Conservation (phyloP, 1,140 invertebrate genomes). For the Conus ventricosus region DNA sequence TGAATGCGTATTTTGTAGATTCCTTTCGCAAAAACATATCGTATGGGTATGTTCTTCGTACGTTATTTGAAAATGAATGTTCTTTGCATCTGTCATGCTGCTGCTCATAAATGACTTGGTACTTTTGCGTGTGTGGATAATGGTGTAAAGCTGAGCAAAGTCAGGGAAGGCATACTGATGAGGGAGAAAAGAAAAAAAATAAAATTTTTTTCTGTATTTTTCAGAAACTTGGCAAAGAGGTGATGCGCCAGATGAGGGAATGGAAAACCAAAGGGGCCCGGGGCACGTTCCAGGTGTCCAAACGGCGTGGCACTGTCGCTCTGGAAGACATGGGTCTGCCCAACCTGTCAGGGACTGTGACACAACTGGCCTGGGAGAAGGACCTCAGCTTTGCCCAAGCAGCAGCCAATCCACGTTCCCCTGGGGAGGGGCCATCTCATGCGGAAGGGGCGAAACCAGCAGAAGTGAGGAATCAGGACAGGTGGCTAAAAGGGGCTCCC, state of each 20-base stretch:
- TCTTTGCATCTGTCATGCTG: too few relatives aligned
- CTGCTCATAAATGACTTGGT: too few relatives aligned
- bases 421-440: neutral
- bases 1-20: too few relatives aligned
- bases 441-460: neutral
- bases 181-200: too few relatives aligned
- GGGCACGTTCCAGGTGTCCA: neutral
- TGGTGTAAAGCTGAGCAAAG: too few relatives aligned
- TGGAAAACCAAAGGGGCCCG: slow-evolving; percentile 49
- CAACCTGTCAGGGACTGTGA: slow-evolving; percentile 53
- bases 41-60: too few relatives aligned
- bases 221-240: slow-evolving; percentile 64
- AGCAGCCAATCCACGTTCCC: slow-evolving; percentile 38
- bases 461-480: too few relatives aligned
- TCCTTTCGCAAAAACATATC: too few relatives aligned
- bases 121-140: too few relatives aligned
- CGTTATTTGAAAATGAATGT: too few relatives aligned
- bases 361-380: slow-evolving; percentile 71
- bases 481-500: neutral
- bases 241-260: slow-evolving; percentile 58
- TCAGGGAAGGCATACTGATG: too few relatives aligned
- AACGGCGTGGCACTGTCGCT: slow-evolving; percentile 15
- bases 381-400: slow-evolving; percentile 69
- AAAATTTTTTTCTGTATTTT: slow-evolving; percentile 11
- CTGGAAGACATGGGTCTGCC: slow-evolving; percentile 7